phyloP scores from a whole-genome alignment of 2,797 vertebrate species.

The Siniperca obscura region DNA sequence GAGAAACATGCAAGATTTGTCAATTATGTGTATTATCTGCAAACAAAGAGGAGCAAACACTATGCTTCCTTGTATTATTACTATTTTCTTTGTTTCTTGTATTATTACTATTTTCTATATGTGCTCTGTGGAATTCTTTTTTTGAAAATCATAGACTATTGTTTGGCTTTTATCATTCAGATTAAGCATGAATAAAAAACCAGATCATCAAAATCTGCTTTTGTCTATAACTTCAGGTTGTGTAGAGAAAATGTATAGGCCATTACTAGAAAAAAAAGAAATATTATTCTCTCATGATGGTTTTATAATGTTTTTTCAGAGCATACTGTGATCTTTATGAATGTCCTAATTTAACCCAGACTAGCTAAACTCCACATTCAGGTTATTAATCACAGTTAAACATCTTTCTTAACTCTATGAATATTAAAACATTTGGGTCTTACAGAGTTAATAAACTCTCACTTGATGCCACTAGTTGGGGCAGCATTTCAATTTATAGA shows the following conservation, averaged over 20 bases:
- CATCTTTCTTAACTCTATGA: not conserved
- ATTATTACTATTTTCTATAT: not conserved
- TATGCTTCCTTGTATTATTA: not conserved
- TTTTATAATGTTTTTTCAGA: not conserved
- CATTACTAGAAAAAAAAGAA: not conserved
- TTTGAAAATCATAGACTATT: not conserved
- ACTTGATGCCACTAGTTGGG: not conserved
- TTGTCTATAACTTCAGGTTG: not conserved
- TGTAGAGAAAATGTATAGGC: not conserved
- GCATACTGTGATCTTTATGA: not conserved
- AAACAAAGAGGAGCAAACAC: not conserved
- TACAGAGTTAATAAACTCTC: not conserved
- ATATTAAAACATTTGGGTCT: not conserved
- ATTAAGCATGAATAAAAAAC: not conserved
- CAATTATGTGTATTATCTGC: slow-evolving; percentile 1
- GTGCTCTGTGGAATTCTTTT: not conserved
- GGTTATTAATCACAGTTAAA: not conserved
- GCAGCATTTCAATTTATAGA: too few relatives aligned
- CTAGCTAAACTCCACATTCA: not conserved
- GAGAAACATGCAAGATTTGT: slow-evolving; percentile 19
- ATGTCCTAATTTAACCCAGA: not conserved
- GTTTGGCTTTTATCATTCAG: not conserved
- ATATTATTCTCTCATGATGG: not conserved
- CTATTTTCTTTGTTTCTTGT: not conserved
- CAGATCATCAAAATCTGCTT: not conserved